Base-by-base conservation (phyloP, 2,888 invertebrate genomes). In the Autographa pulchrina region DNA sequence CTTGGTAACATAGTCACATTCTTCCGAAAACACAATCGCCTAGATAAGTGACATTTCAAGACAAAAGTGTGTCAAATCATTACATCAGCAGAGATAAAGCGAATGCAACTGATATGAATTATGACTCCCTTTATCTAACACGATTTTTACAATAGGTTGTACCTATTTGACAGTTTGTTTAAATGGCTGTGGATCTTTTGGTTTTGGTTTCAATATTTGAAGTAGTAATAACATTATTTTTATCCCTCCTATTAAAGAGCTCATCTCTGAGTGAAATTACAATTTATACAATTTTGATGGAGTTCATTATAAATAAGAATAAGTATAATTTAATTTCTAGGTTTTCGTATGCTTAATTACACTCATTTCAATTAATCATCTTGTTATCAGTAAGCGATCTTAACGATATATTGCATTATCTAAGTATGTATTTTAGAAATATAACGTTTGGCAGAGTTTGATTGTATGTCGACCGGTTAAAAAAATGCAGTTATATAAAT, bases 31-130 rank as follows among this genome's bases (percentile, higher is more conserved):
- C 7, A n/a, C 48, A n/a, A 43, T 48, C n/a, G n/a, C 48, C 48
- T 2, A 48, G 48, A 48, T 48, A 48, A 48, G 8, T 48, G n/a
- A 16, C 7, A 48, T n/a, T 1, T 48, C 16, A 48, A 48, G 48
- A 48, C 25, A 48, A 48, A 48, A 48, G n/a, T 48, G n/a, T 48
- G 48, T 48, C 48, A 48, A 48, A 48, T 48, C 48, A 48, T 48
- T 48, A 48, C 48, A 48, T 48, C 48, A 48, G n/a, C 48, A 48
- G n/a, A 48, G 48, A 48, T 48, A 48, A 48, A n/a, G 48, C n/a
- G 48, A n/a, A n/a, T 48, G 48, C n/a, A 8, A 48, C 48, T 48
- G 48, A 48, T 48, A 48, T 48, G n/a, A 48, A 48, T 48, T 48
- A 48, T 7, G n/a, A n/a, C 48, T 48, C n/a, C n/a, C 6, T n/a